Percentiles rank a stretch among this genome's conserved stretches.
These are phyloP conservation scores for Thysanoteuthis rhombus DNA, from an alignment of 2,888 invertebrate species.

Conservation along the genomic window DNA sequence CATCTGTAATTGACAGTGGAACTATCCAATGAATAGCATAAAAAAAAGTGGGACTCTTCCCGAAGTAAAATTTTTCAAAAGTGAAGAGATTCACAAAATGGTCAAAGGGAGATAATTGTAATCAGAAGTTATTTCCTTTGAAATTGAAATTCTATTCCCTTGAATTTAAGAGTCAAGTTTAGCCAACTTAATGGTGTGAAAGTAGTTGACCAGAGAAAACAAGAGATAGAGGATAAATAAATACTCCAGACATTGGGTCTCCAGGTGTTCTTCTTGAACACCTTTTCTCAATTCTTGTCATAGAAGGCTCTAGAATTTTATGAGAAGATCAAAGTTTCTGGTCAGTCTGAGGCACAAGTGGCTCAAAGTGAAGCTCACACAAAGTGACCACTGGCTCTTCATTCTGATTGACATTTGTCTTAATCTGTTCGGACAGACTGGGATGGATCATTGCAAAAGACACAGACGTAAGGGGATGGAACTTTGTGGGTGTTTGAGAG, in stretches of 20 bases:
- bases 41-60: too few species aligned
- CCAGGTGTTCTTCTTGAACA: neutral
- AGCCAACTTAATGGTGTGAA: neutral
- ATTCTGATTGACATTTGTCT: neutral
- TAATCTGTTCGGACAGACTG: neutral
- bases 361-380: neutral
- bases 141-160: too few species aligned
- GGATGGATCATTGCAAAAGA: neutral
- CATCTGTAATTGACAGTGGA: too few species aligned
- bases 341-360: neutral
- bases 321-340: neutral
- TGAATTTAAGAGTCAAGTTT: too few species aligned
- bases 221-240: neutral
- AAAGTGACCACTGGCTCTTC: neutral
- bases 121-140: too few species aligned
- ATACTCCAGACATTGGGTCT: neutral
- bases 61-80: too few species aligned
- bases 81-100: too few species aligned
- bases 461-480: neutral
- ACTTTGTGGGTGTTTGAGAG: neutral
- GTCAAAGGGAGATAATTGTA: too few species aligned
- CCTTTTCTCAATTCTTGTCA: neutral
- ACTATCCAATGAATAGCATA: too few species aligned
- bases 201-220: neutral
- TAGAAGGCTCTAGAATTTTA: conserved; percentile 12